Evolutionary conservation across 1,140 invertebrate species (phyloP), one percentile per base, ranked within the genome.

Genomic region (Proctacanthus coquilletti): DNA sequence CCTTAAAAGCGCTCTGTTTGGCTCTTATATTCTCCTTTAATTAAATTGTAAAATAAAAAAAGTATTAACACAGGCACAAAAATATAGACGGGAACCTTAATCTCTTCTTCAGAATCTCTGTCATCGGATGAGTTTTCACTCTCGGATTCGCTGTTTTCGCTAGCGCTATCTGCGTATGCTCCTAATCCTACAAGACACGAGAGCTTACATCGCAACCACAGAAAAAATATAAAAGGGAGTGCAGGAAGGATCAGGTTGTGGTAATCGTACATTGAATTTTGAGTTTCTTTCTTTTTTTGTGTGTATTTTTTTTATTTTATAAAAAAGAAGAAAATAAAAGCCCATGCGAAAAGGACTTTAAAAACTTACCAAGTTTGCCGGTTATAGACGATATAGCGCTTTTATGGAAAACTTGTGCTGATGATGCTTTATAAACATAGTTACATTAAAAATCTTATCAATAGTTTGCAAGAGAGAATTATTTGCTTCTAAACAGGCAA

Each of bases 341-440:
- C n/a, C n/a, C n/a, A n/a, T n/a, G n/a, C 34, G 32, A 25, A 23
- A 21, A 18, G 30, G 41, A 37, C 45, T 36, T 4, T 20, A n/a
- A 23, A 20, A 9, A 58, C 55, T 58, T 58, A 58, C 55, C 55
- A 44, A 58, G 35, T 40, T 58, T 58, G 44, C 51, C 53, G 47
- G 55, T 58, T 51, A 58, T 56, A 47, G 55, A 52, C 46, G 55
- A 56, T 42, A 58, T 49, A 49, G 55, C 55, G 53, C 55, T 58
- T 56, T 58, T 58, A 47, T 47, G 53, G 53, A 58, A 54, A 53
- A 58, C 55, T 54, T 58, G 55, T 43, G 51, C 55, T 51, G 55
- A 58, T 52, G 55, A 56, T 45, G 55, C 55, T 58, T 57, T 58
- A 27, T 40, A 55, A 50, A 52, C 23, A 27, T 27, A 27, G 8